Evolutionary conservation across 2,113 vertebrate genomes (phyloP).

Genomic region (Taxidea taxus): DNA sequence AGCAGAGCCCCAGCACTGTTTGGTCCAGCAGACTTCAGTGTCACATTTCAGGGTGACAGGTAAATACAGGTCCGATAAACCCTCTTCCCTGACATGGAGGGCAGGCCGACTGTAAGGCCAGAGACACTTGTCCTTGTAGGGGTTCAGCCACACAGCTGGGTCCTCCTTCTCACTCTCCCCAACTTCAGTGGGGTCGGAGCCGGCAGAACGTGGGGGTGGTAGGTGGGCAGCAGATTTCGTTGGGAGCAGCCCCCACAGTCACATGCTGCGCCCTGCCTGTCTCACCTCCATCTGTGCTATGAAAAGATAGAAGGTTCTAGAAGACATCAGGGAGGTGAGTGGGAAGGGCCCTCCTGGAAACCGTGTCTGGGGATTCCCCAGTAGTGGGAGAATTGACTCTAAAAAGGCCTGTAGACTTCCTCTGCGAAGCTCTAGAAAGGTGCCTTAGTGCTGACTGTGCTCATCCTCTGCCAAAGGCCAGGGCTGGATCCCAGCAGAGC

Average conservation of each 20-base stretch:
- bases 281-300: background rate
- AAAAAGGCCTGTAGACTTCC: background rate
- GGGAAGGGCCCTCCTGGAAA: background rate
- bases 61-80: constrained; percentile 77
- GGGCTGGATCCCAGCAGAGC: background rate
- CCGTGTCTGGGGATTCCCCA: background rate
- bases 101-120: constrained; percentile 61
- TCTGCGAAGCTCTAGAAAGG: background rate
- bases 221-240: background rate
- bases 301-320: background rate
- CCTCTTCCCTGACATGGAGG: constrained; percentile 40
- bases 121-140: constrained; percentile 46
- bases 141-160: constrained; percentile 35
- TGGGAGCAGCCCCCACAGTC: background rate
- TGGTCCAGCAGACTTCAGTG: constrained; percentile 61
- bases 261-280: background rate
- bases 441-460: too few relatives aligned
- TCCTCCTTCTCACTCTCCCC: constrained; percentile 19
- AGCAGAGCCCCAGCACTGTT: constrained; percentile 24
- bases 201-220: too few relatives aligned
- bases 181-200: background rate
- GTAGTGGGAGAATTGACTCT: rapidly evolving
- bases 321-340: background rate
- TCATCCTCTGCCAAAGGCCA: background rate
- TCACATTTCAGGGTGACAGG: constrained; percentile 74